Percentiles rank a stretch among this genome's conserved stretches.
Evolutionary conservation across 2,888 invertebrate species (phyloP).

Genomic region (Mimumesa dahlbomi): DNA sequence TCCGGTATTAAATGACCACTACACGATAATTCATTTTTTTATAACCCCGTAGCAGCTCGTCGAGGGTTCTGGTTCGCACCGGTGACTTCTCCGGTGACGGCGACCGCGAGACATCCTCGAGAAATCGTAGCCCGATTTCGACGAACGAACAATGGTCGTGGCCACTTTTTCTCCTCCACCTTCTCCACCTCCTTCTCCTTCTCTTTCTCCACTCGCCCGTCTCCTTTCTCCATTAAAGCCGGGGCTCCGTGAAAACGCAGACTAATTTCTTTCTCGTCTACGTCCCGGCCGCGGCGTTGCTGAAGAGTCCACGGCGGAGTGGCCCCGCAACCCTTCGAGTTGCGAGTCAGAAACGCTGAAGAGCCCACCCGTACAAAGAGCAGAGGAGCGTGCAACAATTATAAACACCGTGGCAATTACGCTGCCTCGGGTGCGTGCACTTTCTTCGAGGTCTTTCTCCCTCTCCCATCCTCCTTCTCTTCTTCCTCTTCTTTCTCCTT

Average conservation of each 20-base stretch:
- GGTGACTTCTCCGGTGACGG: conserved; percentile 2
- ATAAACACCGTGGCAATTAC: conserved; percentile 74
- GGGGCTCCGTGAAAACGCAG: conserved; percentile 54
- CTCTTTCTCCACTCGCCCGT: conserved; percentile 10
- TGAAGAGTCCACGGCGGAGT: conserved; percentile 58
- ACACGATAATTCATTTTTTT: no score
- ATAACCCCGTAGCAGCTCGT: no score
- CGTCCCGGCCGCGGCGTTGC: conserved; percentile 35
- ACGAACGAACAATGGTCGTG: conserved; percentile 43
- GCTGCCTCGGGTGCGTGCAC: conserved; percentile 60
- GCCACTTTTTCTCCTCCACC: conserved; percentile 23
- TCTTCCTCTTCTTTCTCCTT: conserved; percentile 7
- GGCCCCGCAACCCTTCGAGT: conserved; percentile 44
- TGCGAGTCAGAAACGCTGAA: conserved; percentile 40
- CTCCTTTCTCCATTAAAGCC: conserved; percentile 42
- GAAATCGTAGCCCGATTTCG: conserved; percentile 43
- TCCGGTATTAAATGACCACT: no score
- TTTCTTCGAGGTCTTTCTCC: conserved; percentile 38
- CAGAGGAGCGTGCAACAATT: conserved; percentile 69
- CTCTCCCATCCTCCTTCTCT: conserved; percentile 16
- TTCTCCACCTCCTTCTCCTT: background rate
- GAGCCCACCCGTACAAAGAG: conserved; percentile 53
- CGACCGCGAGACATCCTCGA: conserved; percentile 47
- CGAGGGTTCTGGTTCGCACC: conserved; percentile 33
- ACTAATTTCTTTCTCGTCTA: conserved; percentile 68